Base-by-base conservation (phyloP, 1,140 invertebrate species). In the Drosophila tropicalis region DNA sequence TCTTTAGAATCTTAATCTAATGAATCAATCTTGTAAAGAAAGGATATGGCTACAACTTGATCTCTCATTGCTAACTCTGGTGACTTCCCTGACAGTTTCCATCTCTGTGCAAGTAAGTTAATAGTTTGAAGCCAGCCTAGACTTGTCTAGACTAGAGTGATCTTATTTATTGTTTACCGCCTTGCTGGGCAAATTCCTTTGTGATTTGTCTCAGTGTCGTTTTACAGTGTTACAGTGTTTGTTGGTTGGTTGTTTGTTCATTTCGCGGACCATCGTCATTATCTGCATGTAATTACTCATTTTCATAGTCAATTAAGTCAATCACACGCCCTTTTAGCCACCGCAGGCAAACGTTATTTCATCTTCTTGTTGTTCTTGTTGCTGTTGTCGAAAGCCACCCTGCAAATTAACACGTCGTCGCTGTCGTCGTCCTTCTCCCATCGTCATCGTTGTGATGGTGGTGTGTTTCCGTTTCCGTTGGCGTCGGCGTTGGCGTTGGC, bases 261-360 rank as follows among this genome's bases (percentile, higher is more conserved):
- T 90, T 90, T 81, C 76, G 87, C 81, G 73, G 9, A 56, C 70
- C 84, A 87, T 69, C 73, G 81, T 90, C 85, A 90, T 90, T 90
- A 90, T 84, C 81, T 76, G 81, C 81, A 85, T 90, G 84, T 86
- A 91, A 91, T 90, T 91, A 91, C 87, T 90, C 90, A 91, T 91
- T 91, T 91, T 91, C 86, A 91, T 91, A 91, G 90, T 90, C 90
- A 91, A 91, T 91, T 91, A 91, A 91, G 90, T 91, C 90, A 91
- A 91, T 91, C 90, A 91, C 90, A 91, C 90, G 90, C 90, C 90
- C 90, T 90, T 91, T 91, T 90, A 90, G 90, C 81, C 84, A 89
- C 89, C 89, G 87, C 83, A 79, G 73, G 70, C 73, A 47, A 51
- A 44, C 60, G 40, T 61, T 54, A 62, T 17, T 29, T 29, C 29